Conservation (phyloP, 2,888 invertebrate species). For the Acanthosepion lycidas region DNA sequence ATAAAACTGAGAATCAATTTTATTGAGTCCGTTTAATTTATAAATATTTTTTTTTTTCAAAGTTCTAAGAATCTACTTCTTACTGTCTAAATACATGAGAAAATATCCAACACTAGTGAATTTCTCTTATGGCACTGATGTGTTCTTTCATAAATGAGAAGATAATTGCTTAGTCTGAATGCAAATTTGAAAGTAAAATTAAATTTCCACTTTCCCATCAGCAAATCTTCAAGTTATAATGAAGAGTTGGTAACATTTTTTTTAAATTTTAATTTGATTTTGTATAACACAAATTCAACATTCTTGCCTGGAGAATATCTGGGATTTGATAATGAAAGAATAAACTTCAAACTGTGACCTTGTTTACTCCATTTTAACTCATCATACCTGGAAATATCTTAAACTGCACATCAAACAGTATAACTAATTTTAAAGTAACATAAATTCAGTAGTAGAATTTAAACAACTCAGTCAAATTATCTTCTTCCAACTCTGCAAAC, state of each 20-base stretch:
- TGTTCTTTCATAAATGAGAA: background rate
- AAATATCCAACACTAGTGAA: background rate
- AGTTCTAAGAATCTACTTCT: background rate
- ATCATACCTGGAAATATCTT: background rate
- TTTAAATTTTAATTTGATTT: background rate
- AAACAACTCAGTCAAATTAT: too few relatives aligned
- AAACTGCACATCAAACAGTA: background rate
- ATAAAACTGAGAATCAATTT: background rate
- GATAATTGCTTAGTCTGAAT: background rate
- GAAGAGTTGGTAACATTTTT: background rate
- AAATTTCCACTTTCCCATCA: slow-evolving; percentile 8
- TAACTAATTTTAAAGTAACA: background rate
- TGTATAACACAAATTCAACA: background rate
- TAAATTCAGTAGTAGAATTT: background rate
- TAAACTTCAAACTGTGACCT: background rate
- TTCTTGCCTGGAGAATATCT: slow-evolving; percentile 2
- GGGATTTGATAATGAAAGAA: background rate
- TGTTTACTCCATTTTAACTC: background rate
- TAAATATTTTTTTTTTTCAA: background rate
- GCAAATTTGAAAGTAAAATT: slow-evolving; percentile 13
- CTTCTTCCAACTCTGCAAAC: too few relatives aligned
- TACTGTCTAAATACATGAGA: background rate
- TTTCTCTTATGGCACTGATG: background rate
- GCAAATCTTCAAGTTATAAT: background rate
- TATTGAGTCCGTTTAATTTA: background rate